Evolutionary conservation across 2,888 invertebrate genomes (phyloP).

Genomic region (Heliconius aoede): DNA sequence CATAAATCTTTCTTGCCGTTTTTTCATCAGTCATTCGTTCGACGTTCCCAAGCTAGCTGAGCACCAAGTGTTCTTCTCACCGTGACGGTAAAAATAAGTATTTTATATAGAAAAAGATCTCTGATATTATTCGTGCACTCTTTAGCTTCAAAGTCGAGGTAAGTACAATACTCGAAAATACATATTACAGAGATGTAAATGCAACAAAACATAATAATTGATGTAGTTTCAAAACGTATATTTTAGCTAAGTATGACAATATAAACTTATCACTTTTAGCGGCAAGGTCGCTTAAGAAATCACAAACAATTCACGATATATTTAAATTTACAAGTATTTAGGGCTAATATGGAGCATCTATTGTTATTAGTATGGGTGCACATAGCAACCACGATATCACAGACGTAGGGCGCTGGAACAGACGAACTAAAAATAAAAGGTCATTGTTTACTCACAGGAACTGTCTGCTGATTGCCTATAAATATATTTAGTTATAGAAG

Average conservation of each 20-base stretch:
- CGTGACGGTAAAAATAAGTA: too few species aligned
- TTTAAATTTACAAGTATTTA: conserved; percentile 14
- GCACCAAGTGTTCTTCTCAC: too few species aligned
- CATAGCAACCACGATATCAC: conserved; percentile 65
- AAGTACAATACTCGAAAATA: neutral
- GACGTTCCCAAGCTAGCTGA: too few species aligned
- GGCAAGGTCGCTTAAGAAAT: conserved; percentile 10
- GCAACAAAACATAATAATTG: too few species aligned
- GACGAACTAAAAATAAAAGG: conserved; percentile 62
- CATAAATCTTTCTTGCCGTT: too few species aligned
- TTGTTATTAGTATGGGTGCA: conserved; percentile 51
- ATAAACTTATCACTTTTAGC: neutral
- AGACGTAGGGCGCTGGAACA: conserved; percentile 47
- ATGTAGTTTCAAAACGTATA: neutral
- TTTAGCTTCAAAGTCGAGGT: too few species aligned
- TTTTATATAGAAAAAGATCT: too few species aligned
- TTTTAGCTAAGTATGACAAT: neutral
- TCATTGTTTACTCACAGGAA: conserved; percentile 54
- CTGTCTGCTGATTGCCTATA: conserved; percentile 22
- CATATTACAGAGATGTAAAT: neutral
- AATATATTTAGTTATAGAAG: neutral
- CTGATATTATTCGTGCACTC: too few species aligned
- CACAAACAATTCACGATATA: conserved; percentile 4
- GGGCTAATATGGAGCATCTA: conserved; percentile 13
- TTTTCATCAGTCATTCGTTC: too few species aligned